These are phyloP conservation scores for Muscidifurax raptorellus DNA, from an alignment of 1,140 invertebrate species.

Conservation along the genomic window DNA sequence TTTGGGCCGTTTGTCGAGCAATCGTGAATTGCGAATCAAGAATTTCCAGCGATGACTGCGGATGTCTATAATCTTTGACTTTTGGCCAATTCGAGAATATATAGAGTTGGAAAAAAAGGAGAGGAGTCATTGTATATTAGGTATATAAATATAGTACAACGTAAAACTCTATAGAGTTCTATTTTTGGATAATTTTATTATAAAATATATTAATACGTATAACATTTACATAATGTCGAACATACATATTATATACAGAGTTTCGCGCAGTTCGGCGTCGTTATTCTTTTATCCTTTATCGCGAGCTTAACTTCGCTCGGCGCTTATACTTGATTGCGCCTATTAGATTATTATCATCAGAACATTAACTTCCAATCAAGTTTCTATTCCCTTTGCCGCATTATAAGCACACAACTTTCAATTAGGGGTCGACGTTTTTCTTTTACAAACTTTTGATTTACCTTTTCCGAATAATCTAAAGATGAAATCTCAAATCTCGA, in stretches of 20 bases:
- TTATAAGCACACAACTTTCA: constrained; percentile 38
- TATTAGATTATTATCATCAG: constrained; percentile 18
- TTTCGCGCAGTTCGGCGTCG: constrained; percentile 3
- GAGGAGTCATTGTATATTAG: too few relatives aligned
- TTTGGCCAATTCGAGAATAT: too few relatives aligned
- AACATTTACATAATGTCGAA: constrained; percentile 64
- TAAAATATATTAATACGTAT: constrained; percentile 67
- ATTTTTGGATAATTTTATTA: constrained; percentile 62
- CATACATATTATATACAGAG: constrained; percentile 53
- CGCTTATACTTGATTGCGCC: neutral
- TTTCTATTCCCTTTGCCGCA: neutral
- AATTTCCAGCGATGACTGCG: too few relatives aligned
- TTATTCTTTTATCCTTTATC: neutral
- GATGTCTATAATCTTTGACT: too few relatives aligned
- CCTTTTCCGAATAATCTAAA: too few relatives aligned
- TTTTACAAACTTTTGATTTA: neutral
- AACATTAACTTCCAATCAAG: neutral
- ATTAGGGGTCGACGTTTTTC: constrained; percentile 20
- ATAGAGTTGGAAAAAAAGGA: too few relatives aligned
- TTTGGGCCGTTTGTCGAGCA: too few relatives aligned
- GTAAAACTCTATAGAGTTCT: neutral
- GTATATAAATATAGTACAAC: too few relatives aligned
- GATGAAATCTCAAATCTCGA: too few relatives aligned
- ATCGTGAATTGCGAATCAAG: too few relatives aligned
- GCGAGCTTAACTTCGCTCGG: too few relatives aligned